Conservation (phyloP, 35 echinoderm and acorn worm species). For the Ophioderma brevispina region DNA sequence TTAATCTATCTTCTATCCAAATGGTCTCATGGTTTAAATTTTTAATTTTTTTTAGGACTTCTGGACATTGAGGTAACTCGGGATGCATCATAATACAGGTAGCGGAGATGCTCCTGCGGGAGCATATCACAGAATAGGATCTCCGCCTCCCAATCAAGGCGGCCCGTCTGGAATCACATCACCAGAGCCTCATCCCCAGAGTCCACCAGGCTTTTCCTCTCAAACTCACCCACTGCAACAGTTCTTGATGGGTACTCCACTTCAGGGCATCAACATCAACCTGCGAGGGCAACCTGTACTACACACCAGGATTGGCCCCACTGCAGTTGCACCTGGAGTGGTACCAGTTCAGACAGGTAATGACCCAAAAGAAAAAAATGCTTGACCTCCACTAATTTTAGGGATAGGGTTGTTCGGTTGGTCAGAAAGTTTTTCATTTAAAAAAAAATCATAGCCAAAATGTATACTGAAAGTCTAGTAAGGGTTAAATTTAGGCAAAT, state of each 20-base stretch:
- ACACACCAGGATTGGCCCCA: neutral
- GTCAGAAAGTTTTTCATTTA: too few relatives aligned
- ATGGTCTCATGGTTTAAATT: neutral
- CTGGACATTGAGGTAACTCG: neutral
- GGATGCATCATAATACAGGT: neutral
- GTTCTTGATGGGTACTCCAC: neutral
- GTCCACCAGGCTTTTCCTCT: neutral
- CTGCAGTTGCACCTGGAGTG: neutral
- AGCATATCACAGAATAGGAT: neutral
- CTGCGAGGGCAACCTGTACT: neutral
- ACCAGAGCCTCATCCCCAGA: neutral
- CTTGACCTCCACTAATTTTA: too few relatives aligned
- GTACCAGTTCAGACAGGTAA: neutral
- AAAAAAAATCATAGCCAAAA: too few relatives aligned
- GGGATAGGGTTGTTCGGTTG: too few relatives aligned
- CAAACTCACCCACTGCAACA: neutral
- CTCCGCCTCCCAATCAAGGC: neutral
- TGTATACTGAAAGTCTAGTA: too few relatives aligned
- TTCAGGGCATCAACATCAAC: neutral
- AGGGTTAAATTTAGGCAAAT: too few relatives aligned
- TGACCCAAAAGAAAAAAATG: too few relatives aligned
- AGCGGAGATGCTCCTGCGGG: neutral
- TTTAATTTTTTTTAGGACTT: neutral
- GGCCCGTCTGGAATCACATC: neutral
- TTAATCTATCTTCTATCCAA: too few relatives aligned